These are phyloP conservation scores for Dermatemys mawii DNA, from an alignment of 2,113 vertebrate genomes.

Conservation along the genomic window DNA sequence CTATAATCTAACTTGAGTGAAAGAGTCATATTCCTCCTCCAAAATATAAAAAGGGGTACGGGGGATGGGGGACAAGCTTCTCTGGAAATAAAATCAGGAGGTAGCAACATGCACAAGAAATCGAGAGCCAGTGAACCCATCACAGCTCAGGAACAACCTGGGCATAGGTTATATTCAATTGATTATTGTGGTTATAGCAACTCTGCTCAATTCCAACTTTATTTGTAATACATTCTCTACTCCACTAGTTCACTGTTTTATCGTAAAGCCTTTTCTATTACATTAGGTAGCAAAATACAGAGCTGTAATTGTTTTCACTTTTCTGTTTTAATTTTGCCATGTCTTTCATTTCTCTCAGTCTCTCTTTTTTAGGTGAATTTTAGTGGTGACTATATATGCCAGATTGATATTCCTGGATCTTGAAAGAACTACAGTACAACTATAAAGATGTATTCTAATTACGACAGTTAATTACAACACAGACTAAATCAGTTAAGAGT, in stretches of 20 bases:
- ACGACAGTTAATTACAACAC: background rate
- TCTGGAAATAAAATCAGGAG: rapidly evolving
- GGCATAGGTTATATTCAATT: rapidly evolving
- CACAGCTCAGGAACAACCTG: rapidly evolving
- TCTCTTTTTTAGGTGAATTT: background rate
- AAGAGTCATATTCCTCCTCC: rapidly evolving
- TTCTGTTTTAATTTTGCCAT: background rate
- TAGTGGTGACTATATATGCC: background rate
- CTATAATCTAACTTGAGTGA: rapidly evolving
- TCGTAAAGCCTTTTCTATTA: background rate
- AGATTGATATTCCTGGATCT: rapidly evolving
- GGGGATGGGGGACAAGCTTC: rapidly evolving
- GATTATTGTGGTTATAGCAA: background rate
- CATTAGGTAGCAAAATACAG: background rate
- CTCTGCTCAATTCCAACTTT: background rate
- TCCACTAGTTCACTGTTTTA: rapidly evolving
- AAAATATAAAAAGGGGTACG: background rate
- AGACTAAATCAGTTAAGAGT: background rate
- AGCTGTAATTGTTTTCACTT: rapidly evolving
- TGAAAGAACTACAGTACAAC: background rate
- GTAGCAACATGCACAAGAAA: background rate
- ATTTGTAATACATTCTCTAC: rapidly evolving
- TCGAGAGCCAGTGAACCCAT: rapidly evolving
- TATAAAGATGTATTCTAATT: background rate
- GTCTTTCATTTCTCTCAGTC: background rate